Evolutionary conservation across 2,113 vertebrate genomes (phyloP).

Genomic region (Epinephelus fuscoguttatus): DNA sequence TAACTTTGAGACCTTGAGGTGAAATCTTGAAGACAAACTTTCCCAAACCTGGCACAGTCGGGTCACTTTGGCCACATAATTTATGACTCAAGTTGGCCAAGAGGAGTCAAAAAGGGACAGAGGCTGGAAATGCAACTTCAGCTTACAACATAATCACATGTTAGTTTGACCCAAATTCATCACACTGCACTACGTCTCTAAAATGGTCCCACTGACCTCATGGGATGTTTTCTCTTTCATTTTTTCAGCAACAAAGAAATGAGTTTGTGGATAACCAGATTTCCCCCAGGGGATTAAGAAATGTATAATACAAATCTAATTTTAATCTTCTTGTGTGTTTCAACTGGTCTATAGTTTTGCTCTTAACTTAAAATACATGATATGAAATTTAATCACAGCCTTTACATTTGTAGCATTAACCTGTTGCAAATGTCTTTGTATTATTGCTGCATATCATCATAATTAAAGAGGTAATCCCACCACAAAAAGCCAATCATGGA

Average conservation of each 20-base stretch:
- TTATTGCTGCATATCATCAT: background rate
- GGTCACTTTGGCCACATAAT: conserved; percentile 17
- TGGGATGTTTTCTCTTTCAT: conserved; percentile 13
- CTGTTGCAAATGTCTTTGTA: conserved; percentile 7
- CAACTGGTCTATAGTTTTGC: conserved; percentile 1
- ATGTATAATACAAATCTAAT: conserved; percentile 4
- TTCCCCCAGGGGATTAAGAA: conserved; percentile 5
- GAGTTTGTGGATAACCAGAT: conserved; percentile 25
- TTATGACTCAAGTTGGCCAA: conserved; percentile 27
- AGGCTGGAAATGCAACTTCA: conserved; percentile 44
- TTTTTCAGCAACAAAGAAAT: conserved; percentile 16
- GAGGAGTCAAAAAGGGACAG: conserved; percentile 24
- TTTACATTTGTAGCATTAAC: background rate
- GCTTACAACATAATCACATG: conserved; percentile 66
- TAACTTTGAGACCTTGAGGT: background rate
- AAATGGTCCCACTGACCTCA: conserved; percentile 52
- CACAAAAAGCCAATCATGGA: conserved; percentile 26
- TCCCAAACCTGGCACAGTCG: background rate
- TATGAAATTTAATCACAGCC: background rate
- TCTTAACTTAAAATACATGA: background rate
- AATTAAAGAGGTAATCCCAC: conserved; percentile 29
- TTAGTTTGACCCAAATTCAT: conserved; percentile 48
- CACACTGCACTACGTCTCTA: background rate
- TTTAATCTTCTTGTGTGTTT: conserved; percentile 7
- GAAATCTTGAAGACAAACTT: conserved; percentile 40